Percentiles rank a stretch among this genome's conserved stretches.
phyloP scores from a whole-genome alignment of 2,888 invertebrate species.

The Drosophila siamana region DNA sequence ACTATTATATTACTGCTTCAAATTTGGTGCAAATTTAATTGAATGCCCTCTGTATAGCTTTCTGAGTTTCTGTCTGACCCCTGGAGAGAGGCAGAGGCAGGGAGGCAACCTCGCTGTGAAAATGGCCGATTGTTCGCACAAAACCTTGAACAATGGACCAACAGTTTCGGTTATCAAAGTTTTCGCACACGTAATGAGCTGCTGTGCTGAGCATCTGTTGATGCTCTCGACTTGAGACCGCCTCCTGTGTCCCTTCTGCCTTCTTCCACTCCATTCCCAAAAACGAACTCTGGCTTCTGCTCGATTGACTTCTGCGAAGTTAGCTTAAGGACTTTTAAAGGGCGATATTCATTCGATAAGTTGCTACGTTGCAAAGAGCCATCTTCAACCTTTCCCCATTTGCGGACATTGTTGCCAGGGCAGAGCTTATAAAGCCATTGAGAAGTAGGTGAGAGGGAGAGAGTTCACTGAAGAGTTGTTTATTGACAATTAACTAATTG shows the following conservation, averaged over 20 bases:
- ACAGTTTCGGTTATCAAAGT: slow-evolving; percentile 45
- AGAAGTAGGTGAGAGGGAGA: neutral
- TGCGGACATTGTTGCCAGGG: neutral
- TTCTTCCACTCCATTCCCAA: neutral
- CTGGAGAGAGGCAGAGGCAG: too few species aligned
- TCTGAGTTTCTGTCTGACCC: neutral
- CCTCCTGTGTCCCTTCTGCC: neutral
- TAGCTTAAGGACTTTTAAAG: slow-evolving; percentile 56
- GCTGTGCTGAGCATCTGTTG: slow-evolving; percentile 36
- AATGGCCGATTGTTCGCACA: slow-evolving; percentile 25
- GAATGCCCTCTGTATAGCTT: neutral
- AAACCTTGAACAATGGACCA: slow-evolving; percentile 43
- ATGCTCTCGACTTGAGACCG: slow-evolving; percentile 21
- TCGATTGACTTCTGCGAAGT: slow-evolving; percentile 59
- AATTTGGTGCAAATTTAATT: slow-evolving; percentile 4
- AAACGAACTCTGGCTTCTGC: slow-evolving; percentile 38
- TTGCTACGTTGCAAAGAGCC: neutral
- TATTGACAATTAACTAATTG: neutral
- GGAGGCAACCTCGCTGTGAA: neutral
- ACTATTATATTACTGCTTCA: neutral
- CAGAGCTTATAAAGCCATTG: neutral
- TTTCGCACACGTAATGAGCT: slow-evolving; percentile 58
- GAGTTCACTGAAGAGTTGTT: neutral
- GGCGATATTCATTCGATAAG: slow-evolving; percentile 40
- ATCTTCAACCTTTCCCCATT: neutral